Evolutionary conservation across 2,113 vertebrate genomes (phyloP), one percentile per base, ranked within the genome.

Genomic region (Choloepus hoffmanni): DNA sequence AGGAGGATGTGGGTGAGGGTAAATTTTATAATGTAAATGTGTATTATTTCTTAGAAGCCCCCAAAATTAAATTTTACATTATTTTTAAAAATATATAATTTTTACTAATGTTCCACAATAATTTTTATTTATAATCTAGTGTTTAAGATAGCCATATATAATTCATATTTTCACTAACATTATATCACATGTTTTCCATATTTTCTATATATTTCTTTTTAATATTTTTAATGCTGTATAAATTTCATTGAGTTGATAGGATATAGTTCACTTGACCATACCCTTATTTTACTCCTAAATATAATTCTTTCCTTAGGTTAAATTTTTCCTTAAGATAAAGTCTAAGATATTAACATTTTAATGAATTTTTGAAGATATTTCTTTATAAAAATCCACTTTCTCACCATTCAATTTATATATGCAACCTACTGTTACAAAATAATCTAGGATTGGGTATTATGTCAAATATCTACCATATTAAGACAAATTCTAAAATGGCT

Each of bases 261-360:
- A 83, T n/a, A 72, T 7, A 50, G 23, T 87, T 84, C 74, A 77
- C n/a, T 50, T 83, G 45, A 78, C 40, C 48, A 89, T 30, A 62
- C 21, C 21, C 33, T 78, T 93, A 70, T 82, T 86, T 77, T 95
- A 7, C 67, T 88, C 1, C 58, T 65, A 79, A 92, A 67, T 79
- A 85, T 24, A 79, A 88, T 43, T 89, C n/a, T 93, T 90, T 60
- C 40, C 50, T 74, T 55, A 18, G 45, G 55, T 74, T 84, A 81
- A 88, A 45, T 84, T 93, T 77, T 94, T 79, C 68, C 24, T 45
- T 90, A 77, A 19, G 24, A 93, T 65, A 96, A 87, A 72, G 63
- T 72, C 30, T 2, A 76, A 63, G 19, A 93, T 67, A 63, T 48
- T 83, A 91, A 85, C 76, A 96, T 84, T 88, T 87, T 72, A 58